phyloP scores from a whole-genome alignment of 1,140 invertebrate species.

The Diuraphis noxia region DNA sequence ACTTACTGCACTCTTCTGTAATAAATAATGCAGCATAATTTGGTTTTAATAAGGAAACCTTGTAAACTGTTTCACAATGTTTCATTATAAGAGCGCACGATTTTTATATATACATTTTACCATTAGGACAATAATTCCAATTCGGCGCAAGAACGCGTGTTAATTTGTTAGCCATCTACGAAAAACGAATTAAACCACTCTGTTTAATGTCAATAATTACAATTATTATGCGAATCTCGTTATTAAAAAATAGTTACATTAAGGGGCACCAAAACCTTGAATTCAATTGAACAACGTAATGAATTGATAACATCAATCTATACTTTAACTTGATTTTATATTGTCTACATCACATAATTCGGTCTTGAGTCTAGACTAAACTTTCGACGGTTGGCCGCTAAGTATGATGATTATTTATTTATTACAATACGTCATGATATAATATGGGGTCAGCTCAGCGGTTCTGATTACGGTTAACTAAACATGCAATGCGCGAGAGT shows the following conservation, averaged over 20 bases:
- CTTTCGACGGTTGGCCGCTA: neutral
- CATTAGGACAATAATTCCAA: neutral
- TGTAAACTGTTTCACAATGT: neutral
- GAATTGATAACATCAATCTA: neutral
- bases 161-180: neutral
- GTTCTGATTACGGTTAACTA: neutral
- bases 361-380: neutral
- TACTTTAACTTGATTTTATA: neutral
- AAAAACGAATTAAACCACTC: neutral
- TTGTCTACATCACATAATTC: neutral
- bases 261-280: neutral
- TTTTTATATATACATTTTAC: neutral
- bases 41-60: neutral
- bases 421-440: neutral
- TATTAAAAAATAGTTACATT: slow-evolving; percentile 1
- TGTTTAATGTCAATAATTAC: slow-evolving; percentile 2
- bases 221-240: neutral
- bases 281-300: neutral
- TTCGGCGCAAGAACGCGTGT: neutral
- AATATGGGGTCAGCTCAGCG: neutral
- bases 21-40: neutral
- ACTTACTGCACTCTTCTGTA: neutral
- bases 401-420: neutral
- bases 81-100: neutral
- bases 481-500: neutral